phyloP scores from a whole-genome alignment of 1,140 invertebrate genomes.

The Anoplolepis gracilipes region DNA sequence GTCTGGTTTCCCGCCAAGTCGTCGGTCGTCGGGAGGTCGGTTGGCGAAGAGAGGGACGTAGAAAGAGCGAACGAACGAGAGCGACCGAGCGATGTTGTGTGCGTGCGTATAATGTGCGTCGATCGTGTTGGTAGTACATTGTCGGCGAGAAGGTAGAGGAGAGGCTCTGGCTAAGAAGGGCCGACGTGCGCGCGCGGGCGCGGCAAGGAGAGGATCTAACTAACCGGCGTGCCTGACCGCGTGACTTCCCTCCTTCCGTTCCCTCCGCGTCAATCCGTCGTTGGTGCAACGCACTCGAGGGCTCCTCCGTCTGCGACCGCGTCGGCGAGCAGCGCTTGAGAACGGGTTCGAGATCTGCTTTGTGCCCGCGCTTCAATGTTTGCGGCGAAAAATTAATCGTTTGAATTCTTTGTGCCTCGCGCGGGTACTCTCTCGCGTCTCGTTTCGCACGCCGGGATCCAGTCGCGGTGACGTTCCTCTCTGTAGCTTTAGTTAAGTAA shows the following conservation, averaged over 20 bases:
- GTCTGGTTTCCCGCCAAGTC: slow-evolving; percentile 77
- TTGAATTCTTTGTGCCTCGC: slow-evolving; percentile 13
- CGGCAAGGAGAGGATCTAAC: slow-evolving; percentile 57
- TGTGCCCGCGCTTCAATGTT: slow-evolving; percentile 39
- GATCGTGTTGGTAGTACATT: slow-evolving; percentile 19
- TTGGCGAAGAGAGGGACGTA: slow-evolving; percentile 10
- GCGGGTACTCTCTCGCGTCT: background rate
- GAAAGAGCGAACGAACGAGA: background rate
- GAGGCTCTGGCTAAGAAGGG: slow-evolving; percentile 22
- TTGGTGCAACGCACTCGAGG: slow-evolving; percentile 70
- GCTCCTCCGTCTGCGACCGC: slow-evolving; percentile 51
- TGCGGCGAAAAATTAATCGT: slow-evolving; percentile 60
- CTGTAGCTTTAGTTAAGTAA: slow-evolving; percentile 42
- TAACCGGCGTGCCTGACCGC: slow-evolving; percentile 68
- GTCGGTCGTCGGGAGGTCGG: slow-evolving; percentile 35
- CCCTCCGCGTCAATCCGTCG: slow-evolving; percentile 28
- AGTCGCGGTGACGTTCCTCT: slow-evolving; percentile 5
- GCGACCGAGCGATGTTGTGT: slow-evolving; percentile 1
- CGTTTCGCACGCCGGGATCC: background rate
- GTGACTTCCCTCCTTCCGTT: slow-evolving; percentile 71
- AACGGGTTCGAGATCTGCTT: slow-evolving; percentile 69
- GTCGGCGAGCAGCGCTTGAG: slow-evolving; percentile 21
- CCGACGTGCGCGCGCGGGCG: background rate
- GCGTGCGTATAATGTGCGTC: slow-evolving; percentile 4
- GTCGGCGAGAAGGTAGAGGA: background rate